Evolutionary conservation across 1,140 invertebrate genomes (phyloP).

Genomic region (Dryas iulia): DNA sequence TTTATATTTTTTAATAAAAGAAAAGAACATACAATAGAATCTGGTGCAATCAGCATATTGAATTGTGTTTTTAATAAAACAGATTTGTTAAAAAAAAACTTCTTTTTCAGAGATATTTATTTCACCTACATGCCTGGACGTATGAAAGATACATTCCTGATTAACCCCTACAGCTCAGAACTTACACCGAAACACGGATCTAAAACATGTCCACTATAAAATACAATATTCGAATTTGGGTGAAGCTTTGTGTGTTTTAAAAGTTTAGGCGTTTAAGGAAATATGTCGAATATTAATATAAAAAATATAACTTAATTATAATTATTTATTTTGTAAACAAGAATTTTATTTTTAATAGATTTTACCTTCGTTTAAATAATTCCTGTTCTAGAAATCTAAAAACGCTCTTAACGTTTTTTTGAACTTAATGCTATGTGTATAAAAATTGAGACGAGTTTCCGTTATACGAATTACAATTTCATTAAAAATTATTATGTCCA

Average conservation of each 20-base stretch:
- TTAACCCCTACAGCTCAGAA: conserved; percentile 64
- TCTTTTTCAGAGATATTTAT: conserved; percentile 66
- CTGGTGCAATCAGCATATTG: no score
- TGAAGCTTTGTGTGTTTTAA: not conserved
- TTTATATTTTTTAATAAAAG: not conserved
- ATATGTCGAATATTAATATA: not conserved
- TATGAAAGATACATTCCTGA: conserved; percentile 60
- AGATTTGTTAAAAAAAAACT: no score
- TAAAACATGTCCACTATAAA: conserved; percentile 62
- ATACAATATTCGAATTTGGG: not conserved
- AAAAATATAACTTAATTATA: not conserved
- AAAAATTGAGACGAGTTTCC: no score
- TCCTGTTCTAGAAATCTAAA: no score
- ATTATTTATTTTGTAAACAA: not conserved
- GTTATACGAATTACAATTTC: no score
- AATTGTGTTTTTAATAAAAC: no score
- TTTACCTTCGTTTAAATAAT: no score
- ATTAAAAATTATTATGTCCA: no score
- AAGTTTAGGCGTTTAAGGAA: not conserved
- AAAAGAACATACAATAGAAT: no score
- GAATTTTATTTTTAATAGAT: not conserved
- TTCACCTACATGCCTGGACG: conserved; percentile 70
- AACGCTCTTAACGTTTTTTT: no score
- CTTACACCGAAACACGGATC: conserved; percentile 54
- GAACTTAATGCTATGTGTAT: no score